These are phyloP conservation scores for Oxygymnocypris stewartii DNA, from an alignment of 2,113 vertebrate genomes.

Conservation along the genomic window DNA sequence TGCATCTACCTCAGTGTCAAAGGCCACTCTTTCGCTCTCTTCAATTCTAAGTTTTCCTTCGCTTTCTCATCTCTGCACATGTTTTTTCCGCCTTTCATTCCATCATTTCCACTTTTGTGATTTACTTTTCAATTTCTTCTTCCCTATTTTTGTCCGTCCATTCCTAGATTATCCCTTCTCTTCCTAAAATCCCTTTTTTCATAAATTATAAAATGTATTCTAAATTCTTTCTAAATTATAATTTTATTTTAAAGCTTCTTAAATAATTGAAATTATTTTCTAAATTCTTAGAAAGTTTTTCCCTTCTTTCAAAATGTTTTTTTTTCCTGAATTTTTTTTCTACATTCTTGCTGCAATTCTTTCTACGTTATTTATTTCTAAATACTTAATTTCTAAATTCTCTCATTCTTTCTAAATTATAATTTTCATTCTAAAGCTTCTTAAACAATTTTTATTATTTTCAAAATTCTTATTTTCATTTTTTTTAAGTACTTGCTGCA, in stretches of 20 bases:
- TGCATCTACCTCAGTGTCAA: not conserved
- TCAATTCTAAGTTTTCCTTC: not conserved
- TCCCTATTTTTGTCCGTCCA: not conserved
- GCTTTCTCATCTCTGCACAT: not conserved
- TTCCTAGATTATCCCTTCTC: too few species aligned
- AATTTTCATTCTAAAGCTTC: not conserved
- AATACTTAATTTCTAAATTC: not conserved
- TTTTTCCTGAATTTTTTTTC: not conserved
- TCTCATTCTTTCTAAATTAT: not conserved
- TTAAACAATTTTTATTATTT: not conserved
- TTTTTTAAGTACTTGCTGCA: not conserved
- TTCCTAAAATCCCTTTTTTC: not conserved
- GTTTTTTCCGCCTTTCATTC: not conserved
- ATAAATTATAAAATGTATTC: not conserved
- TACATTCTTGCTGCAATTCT: not conserved
- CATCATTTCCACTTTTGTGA: not conserved
- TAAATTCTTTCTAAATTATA: not conserved
- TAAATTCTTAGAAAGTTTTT: not conserved
- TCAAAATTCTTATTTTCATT: not conserved
- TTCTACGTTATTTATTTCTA: not conserved
- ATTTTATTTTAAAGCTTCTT: not conserved
- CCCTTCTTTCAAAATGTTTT: not conserved
- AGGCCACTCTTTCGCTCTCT: not conserved
- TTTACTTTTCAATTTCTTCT: too few species aligned
- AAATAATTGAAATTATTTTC: not conserved